A percentile compares a stretch with the other conserved stretches of the same genome.
Evolutionary conservation across 2,113 vertebrate genomes (phyloP).

Genomic region (Nesoenas mayeri): DNA sequence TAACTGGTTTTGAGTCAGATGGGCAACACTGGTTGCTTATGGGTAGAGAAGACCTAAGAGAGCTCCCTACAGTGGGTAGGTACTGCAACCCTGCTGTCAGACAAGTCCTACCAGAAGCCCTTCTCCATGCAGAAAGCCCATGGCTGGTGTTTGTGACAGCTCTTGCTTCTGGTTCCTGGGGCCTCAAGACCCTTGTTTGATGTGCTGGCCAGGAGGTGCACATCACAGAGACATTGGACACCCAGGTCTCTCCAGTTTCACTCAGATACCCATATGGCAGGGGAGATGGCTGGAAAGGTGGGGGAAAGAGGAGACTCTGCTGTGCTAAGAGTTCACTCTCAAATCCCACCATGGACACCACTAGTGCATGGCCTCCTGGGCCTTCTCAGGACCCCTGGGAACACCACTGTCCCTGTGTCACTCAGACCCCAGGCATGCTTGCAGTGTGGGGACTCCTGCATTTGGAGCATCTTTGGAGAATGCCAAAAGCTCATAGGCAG

Average conservation of each 20-base stretch:
- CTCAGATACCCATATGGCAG: background rate
- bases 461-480: background rate
- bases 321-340: background rate
- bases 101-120: background rate
- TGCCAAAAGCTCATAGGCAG: background rate
- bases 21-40: background rate
- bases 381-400: background rate
- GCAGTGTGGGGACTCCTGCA: background rate
- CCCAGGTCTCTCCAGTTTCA: background rate
- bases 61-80: background rate
- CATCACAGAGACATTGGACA: background rate
- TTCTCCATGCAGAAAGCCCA: background rate
- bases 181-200: background rate
- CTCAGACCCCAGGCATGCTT: background rate
- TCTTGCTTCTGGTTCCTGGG: background rate
- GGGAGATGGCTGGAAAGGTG: background rate
- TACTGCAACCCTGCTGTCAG: background rate
- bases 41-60: background rate
- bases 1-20: background rate
- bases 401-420: background rate
- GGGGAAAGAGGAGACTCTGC: background rate
- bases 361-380: background rate
- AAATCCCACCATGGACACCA: background rate
- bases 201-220: background rate
- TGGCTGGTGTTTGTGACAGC: accelerated